Evolutionary conservation across 2,797 vertebrate genomes (phyloP), one percentile per base, ranked within the genome.

Genomic region (Allobates femoralis): DNA sequence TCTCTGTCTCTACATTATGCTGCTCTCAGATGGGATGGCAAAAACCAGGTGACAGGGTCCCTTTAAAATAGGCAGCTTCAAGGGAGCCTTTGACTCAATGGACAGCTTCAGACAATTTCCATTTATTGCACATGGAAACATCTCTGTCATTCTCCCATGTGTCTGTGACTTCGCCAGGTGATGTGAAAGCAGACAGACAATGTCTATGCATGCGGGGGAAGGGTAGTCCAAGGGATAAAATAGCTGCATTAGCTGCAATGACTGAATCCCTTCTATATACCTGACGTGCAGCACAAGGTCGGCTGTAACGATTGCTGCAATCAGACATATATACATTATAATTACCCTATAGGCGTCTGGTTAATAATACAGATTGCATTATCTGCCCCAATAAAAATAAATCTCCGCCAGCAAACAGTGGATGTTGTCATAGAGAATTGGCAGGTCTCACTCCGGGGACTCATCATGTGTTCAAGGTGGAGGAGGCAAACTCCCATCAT

Each of bases 371-470:
- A 26, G 41, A 32, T 18, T 23, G 62, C 60, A 23, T 21, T 66
- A 6, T 67, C 46, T n/a, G 21, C 34, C 37, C 21, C n/a, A 37
- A 28, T 46, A 46, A 19, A 30, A 67, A 67, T 53, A 81, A 23
- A 67, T 81, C 41, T 32, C 10, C 28, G 37, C 3, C n/a, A 64
- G 19, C 79, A 66, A 80, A 67, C 58, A 53, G 58, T 67, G 32
- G 21, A 51, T 67, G 79, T 53, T 81, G 60, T 67, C 46, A 67
- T 50, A 81, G 60, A 81, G 79, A 67, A 67, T 15, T 81, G 79
- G 79, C 79, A 46, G 69, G 23, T 73, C 69, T 46, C 21, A 67
- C 79, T 53, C 62, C 26, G 8, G 62, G 30, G 79, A 51, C 37
- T 53, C 56, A 21, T 81, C 60, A 67, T 53, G 58, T 64, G 26